Conservation (phyloP, 2,113 vertebrate species). For the Sardina pilchardus region DNA sequence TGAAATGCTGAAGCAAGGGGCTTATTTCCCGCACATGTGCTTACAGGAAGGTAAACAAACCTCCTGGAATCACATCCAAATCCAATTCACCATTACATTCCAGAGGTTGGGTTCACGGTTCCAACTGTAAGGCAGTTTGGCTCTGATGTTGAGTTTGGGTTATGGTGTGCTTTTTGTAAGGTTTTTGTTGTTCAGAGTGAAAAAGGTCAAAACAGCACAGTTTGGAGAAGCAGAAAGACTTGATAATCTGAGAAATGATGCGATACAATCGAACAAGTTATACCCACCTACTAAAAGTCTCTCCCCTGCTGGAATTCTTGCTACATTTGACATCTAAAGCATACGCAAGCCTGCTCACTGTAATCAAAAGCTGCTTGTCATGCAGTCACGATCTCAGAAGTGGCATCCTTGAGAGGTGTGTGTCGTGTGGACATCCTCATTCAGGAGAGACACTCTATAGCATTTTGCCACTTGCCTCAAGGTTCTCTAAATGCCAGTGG, state of each 20-base stretch:
- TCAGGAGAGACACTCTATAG: neutral
- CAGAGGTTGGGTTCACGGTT: neutral
- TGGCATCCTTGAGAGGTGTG: conserved; percentile 46
- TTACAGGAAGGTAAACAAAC: neutral
- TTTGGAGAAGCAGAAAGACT: conserved; percentile 67
- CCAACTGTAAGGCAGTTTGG: conserved; percentile 44
- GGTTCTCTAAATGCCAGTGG: neutral
- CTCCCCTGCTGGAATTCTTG: conserved; percentile 17
- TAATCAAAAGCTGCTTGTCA: conserved; percentile 31
- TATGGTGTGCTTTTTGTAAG: neutral
- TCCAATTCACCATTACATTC: neutral
- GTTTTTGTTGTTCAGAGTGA: conserved; percentile 33
- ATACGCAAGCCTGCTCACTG: neutral
- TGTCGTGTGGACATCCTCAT: neutral
- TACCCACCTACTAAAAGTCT: neutral
- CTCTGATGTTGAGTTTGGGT: neutral
- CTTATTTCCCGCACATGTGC: neutral
- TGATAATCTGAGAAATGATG: conserved; percentile 47
- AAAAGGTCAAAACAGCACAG: conserved; percentile 66
- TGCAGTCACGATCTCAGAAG: conserved; percentile 47
- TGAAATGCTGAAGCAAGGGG: neutral
- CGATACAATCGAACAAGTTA: neutral
- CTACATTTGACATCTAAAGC: neutral
- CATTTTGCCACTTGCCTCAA: neutral
- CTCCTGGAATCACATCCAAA: neutral